Percentiles rank a stretch among this genome's conserved stretches.
Evolutionary conservation across 2,888 invertebrate species (phyloP).

Genomic region (Aphodius granarius): DNA sequence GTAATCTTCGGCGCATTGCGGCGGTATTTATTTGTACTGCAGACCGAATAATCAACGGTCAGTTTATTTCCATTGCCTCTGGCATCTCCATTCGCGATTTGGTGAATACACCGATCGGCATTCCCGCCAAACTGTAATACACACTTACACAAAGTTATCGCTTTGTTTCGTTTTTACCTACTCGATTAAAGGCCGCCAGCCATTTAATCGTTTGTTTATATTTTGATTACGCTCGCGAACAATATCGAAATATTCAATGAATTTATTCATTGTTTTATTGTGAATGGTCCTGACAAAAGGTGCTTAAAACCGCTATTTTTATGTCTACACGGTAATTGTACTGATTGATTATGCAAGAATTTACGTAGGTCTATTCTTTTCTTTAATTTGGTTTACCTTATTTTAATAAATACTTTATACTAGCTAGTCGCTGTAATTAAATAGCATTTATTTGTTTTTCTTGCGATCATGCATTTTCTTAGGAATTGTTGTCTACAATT

Average conservation of each 20-base stretch:
- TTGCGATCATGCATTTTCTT: too few relatives aligned
- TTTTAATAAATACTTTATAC: too few relatives aligned
- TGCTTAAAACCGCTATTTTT: neutral
- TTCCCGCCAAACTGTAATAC: neutral
- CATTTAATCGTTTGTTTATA: neutral
- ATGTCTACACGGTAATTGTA: neutral
- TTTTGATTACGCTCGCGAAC: neutral
- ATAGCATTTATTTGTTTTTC: too few relatives aligned
- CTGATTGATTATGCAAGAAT: neutral
- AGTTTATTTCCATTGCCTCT: neutral
- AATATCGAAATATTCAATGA: neutral
- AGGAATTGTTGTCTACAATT: too few relatives aligned
- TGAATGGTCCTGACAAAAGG: neutral
- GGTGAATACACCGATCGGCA: neutral
- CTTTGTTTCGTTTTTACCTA: neutral
- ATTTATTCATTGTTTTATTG: neutral
- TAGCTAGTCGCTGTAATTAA: too few relatives aligned
- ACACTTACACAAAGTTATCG: neutral
- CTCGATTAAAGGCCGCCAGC: neutral
- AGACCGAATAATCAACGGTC: neutral
- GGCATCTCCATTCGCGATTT: neutral
- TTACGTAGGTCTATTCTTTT: neutral
- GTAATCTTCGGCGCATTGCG: neutral
- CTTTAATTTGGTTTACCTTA: neutral
- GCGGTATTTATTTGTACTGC: neutral